phyloP scores from a whole-genome alignment of 2,888 invertebrate genomes.

The Rhagium mordax region DNA sequence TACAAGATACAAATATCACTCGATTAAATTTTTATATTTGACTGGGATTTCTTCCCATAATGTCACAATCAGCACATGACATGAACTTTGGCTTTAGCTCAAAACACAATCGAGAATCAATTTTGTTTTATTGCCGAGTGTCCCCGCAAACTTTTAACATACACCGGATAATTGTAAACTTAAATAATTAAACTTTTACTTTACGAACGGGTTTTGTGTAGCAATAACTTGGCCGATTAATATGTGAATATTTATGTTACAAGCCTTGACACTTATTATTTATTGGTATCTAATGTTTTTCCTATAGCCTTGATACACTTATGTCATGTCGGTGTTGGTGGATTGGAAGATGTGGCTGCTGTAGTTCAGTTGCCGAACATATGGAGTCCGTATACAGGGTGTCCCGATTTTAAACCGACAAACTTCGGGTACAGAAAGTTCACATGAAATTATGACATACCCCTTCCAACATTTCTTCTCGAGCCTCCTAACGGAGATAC shows the following conservation, averaged over 20 bases:
- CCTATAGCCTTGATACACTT: conserved; percentile 29
- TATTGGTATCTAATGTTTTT: conserved; percentile 16
- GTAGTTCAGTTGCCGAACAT: too few relatives aligned
- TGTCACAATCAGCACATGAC: background rate
- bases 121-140: background rate
- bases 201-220: conserved; percentile 1
- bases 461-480: too few relatives aligned
- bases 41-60: background rate
- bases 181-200: conserved; percentile 12
- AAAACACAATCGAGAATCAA: too few relatives aligned
- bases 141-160: background rate
- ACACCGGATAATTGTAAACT: background rate
- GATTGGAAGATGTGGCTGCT: background rate
- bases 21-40: background rate
- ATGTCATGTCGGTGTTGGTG: background rate
- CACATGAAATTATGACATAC: too few relatives aligned
- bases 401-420: too few relatives aligned
- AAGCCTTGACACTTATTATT: conserved; percentile 20
- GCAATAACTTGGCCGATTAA: conserved; percentile 2
- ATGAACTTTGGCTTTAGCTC: background rate
- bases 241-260: conserved; percentile 6
- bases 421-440: too few relatives aligned
- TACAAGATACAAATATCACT: background rate
- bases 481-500: too few relatives aligned
- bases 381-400: too few relatives aligned